Conservation (phyloP, 2,797 vertebrate species). For the Anisognathus igniventris region DNA sequence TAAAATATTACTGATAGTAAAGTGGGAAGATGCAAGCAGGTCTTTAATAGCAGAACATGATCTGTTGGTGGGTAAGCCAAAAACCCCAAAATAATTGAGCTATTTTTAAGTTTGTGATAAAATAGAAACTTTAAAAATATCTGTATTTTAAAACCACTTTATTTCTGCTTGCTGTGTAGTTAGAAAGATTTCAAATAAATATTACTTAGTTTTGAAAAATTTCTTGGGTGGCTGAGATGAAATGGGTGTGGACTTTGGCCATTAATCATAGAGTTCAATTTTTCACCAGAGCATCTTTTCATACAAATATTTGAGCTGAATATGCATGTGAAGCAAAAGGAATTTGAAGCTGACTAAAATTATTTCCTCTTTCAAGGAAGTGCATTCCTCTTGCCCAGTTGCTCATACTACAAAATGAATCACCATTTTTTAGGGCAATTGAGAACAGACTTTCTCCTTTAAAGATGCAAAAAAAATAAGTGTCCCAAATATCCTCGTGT, state of each 20-base stretch:
- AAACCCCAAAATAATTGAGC: neutral
- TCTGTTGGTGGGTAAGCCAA: neutral
- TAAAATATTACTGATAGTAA: neutral
- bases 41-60: neutral
- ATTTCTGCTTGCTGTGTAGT: neutral
- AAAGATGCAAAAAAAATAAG: neutral
- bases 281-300: constrained; percentile 29
- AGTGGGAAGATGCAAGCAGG: neutral
- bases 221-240: neutral
- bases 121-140: neutral
- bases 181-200: neutral
- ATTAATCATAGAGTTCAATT: neutral
- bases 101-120: neutral
- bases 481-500: neutral
- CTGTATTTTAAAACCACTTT: neutral
- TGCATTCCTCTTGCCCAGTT: neutral
- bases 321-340: neutral
- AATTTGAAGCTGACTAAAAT: constrained; percentile 2
- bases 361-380: constrained; percentile 8
- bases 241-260: neutral
- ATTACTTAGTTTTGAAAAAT: neutral
- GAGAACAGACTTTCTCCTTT: neutral
- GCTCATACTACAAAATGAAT: neutral
- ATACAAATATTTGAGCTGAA: constrained; percentile 7
- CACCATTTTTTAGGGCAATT: neutral